Percentiles rank a stretch among this genome's conserved stretches.
Evolutionary conservation across 2,888 invertebrate species (phyloP).

Genomic region (Dendrolimus pini): DNA sequence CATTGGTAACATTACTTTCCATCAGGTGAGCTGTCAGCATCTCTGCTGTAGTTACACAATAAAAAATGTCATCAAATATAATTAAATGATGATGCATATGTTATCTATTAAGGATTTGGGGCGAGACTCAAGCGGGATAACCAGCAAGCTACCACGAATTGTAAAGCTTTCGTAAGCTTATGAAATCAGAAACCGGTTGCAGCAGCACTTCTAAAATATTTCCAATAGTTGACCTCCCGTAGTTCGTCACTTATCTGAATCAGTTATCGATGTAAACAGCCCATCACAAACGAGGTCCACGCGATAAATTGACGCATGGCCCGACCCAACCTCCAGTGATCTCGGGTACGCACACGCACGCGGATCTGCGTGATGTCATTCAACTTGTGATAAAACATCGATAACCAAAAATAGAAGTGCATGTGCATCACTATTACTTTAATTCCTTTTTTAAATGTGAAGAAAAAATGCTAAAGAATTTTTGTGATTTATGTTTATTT

Average conservation of each 20-base stretch:
- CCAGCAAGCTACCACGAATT: too few species aligned
- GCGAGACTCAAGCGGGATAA: too few species aligned
- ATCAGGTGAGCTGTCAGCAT: too few species aligned
- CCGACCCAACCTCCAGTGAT: constrained; percentile 37
- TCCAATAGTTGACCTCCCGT: too few species aligned
- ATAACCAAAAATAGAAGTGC: constrained; percentile 8
- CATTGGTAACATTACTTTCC: too few species aligned
- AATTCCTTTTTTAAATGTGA: neutral
- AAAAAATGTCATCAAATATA: too few species aligned
- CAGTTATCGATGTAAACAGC: neutral
- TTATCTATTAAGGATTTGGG: too few species aligned
- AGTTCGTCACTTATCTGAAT: neutral
- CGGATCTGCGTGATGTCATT: constrained; percentile 16
- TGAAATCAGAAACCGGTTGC: too few species aligned
- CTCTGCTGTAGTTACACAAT: too few species aligned
- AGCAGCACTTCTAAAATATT: too few species aligned
- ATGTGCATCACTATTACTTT: constrained; percentile 6
- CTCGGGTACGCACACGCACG: constrained; percentile 30
- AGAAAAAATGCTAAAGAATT: constrained; percentile 1
- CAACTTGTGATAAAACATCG: constrained; percentile 12
- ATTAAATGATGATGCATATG: too few species aligned
- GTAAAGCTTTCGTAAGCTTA: too few species aligned
- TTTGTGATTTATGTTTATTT: neutral
- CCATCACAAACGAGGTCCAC: constrained; percentile 1
- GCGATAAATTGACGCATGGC: constrained; percentile 43